Evolutionary conservation across 2,113 vertebrate genomes (phyloP).

Genomic region (Chloropsis hardwickii): DNA sequence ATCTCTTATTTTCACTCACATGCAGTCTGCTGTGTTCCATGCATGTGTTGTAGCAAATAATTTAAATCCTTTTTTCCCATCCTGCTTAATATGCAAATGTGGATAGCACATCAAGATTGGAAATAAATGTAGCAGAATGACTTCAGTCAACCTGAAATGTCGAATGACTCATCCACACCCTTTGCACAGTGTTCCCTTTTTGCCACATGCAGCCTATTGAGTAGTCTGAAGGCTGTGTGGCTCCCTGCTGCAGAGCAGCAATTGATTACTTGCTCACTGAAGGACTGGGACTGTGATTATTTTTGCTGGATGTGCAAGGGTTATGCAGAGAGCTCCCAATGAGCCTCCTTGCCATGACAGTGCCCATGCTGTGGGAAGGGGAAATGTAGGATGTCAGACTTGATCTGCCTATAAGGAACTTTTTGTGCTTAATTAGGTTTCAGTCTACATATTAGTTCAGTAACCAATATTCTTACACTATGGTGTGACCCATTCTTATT

Average conservation of each 20-base stretch:
- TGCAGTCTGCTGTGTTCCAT: not conserved
- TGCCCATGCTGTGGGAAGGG: not conserved
- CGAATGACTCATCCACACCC: constrained; percentile 72
- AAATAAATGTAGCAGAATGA: constrained; percentile 68
- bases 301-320: not conserved
- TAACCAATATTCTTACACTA: not conserved
- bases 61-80: constrained; percentile 20
- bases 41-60: not conserved
- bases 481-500: not conserved
- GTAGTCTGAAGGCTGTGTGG: not conserved
- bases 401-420: not conserved
- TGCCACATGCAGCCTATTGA: constrained; percentile 48
- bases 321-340: not conserved
- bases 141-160: constrained; percentile 74
- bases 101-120: constrained; percentile 63
- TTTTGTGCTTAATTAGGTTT: not conserved
- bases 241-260: not conserved
- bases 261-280: not conserved
- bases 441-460: not conserved
- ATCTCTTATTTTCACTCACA: not conserved
- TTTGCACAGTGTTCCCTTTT: constrained; percentile 49
- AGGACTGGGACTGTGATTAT: not conserved
- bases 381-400: not conserved
- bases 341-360: not conserved
- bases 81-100: constrained; percentile 37